Percentiles rank a stretch among this genome's conserved stretches.
Evolutionary conservation across 2,888 invertebrate species (phyloP).

Genomic region (Sminthurinus aureus): DNA sequence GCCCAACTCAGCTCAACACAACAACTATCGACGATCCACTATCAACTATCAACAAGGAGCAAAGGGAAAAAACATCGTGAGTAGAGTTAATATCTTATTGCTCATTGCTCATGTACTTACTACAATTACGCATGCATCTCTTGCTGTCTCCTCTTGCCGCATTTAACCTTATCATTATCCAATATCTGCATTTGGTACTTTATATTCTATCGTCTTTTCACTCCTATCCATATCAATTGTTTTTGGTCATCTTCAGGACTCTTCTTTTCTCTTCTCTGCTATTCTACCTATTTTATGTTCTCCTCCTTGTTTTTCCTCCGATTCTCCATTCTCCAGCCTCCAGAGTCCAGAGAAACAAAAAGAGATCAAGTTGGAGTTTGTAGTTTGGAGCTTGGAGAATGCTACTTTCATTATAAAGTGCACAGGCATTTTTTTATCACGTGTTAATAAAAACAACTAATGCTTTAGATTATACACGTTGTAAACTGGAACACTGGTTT

Average conservation of each 20-base stretch:
- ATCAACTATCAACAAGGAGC: neutral
- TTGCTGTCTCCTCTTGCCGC: constrained; percentile 4
- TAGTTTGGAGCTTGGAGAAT: too few species aligned
- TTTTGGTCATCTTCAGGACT: neutral
- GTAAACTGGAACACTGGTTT: neutral
- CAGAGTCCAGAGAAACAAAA: neutral
- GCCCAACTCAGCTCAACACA: neutral
- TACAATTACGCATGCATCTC: constrained; percentile 13
- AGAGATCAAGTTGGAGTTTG: neutral
- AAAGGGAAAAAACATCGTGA: neutral
- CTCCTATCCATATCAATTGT: neutral
- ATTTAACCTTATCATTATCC: constrained; percentile 19
- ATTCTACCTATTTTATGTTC: neutral
- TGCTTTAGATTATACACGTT: neutral
- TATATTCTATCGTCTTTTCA: neutral
- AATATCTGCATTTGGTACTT: constrained; percentile 8
- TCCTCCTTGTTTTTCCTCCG: neutral
- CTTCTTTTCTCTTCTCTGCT: neutral
- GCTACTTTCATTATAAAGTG: too few species aligned
- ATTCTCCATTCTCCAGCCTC: neutral
- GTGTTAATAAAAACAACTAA: neutral
- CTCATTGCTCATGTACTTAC: neutral
- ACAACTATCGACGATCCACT: neutral
- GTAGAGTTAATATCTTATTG: constrained; percentile 11
- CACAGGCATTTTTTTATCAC: neutral